Base-by-base conservation (phyloP, 2,888 invertebrate species). In the Temnothorax unifasciatus region DNA sequence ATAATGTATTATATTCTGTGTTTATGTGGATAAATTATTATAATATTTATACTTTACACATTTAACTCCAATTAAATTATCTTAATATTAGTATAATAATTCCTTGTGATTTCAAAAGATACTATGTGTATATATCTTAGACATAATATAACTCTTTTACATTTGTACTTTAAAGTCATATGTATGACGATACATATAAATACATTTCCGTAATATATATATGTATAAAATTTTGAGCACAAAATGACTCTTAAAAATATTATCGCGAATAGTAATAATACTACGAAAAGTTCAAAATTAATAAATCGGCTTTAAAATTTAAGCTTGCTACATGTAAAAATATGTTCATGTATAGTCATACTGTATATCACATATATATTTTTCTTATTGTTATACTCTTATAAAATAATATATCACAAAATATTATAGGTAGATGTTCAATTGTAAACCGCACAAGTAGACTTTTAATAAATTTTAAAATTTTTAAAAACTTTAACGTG, bases 361-460 rank as follows among this genome's bases (percentile, higher is more conserved):
- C n/a, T 13, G n/a, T n/a, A n/a, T n/a, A 1, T 34, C 4, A 8
- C 8, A n/a, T 4, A 54, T 25, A n/a, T 44, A 11, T 3, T 0
- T 44, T 41, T 47, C 25, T 34, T 44, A 29, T 29, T 74, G 8
- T 73, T 9, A 47, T 3, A 50, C 0, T 34, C 4, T 59, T 61
- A 41, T 25, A 61, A 69, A 68, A n/a, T n/a, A 69, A 59, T 71
- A 34, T 18, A 68, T 61, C 29, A 77, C 3, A 71, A 79, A 54
- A 57, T 69, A 57, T 66, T 41, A 25, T 9, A 77, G 4, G 3
- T 18, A 66, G 52, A 54, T 9, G 3, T 66, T 66, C 44, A 57
- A 34, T 13, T 18, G 5, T 44, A 63, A 61, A 52, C 8, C 18
- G 21, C 5, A n/a, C 13, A 18, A 52, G n/a, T 64, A 54, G 2